phyloP scores from a whole-genome alignment of 2,113 vertebrate genomes.

The Sylvilagus bachmani region DNA sequence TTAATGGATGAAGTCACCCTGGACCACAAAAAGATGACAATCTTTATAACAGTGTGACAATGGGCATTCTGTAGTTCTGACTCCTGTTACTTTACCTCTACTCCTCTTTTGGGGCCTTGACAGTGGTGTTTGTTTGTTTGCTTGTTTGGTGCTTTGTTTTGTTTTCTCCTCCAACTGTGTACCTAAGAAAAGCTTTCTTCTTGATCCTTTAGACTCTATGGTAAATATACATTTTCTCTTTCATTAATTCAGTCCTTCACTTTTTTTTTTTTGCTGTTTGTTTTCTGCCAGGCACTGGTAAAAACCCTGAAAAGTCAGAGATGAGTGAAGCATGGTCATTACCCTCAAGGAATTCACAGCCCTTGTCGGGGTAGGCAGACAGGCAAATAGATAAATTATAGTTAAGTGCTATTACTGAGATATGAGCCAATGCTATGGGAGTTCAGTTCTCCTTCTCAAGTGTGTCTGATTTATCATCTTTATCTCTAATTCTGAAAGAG shows the following conservation, averaged over 20 bases:
- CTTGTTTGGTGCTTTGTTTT: not conserved
- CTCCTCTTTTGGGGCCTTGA: not conserved
- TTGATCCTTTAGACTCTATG: not conserved
- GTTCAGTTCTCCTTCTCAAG: constrained; percentile 39
- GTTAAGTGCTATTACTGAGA: constrained; percentile 55
- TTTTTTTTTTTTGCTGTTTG: constrained; percentile 29
- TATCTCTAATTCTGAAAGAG: constrained; percentile 66
- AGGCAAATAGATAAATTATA: constrained; percentile 68
- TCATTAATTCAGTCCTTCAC: too few species aligned
- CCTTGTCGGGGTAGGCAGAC: not conserved
- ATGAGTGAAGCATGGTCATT: not conserved
- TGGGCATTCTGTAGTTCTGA: not conserved
- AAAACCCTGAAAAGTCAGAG: constrained; percentile 44
- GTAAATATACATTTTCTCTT: not conserved
- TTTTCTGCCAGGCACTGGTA: constrained; percentile 40
- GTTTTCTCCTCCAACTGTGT: not conserved
- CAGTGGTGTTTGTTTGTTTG: not conserved
- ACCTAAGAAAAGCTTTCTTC: not conserved
- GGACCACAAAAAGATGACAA: not conserved
- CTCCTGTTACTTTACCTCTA: constrained; percentile 16
- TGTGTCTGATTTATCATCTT: constrained; percentile 76
- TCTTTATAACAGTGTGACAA: not conserved
- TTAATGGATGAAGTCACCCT: constrained; percentile 6
- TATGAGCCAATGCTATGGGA: constrained; percentile 66
- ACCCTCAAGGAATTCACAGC: constrained; percentile 63